phyloP scores from a whole-genome alignment of 2,888 invertebrate genomes.

The Diarsia dahlii region DNA sequence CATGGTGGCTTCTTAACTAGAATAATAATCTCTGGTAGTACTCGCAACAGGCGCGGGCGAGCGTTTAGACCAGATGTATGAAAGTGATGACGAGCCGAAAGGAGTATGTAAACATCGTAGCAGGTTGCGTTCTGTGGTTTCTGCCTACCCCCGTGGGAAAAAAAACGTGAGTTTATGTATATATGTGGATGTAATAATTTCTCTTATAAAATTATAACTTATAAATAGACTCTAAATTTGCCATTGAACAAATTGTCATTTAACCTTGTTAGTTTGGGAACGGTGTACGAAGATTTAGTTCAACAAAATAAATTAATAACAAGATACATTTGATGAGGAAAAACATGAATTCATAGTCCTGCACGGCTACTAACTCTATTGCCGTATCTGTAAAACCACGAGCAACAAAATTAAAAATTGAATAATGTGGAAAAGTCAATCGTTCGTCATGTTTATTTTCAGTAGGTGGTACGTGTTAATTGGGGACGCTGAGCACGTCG shows the following conservation, averaged over 20 bases:
- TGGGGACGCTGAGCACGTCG: slow-evolving; percentile 83
- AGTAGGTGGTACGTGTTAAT: slow-evolving; percentile 80
- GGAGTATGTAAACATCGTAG: no score
- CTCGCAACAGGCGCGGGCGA: no score
- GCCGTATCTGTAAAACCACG: not conserved
- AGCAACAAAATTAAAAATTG: slow-evolving; percentile 54
- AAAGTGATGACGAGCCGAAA: no score
- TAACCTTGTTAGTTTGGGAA: not conserved
- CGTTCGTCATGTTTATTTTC: slow-evolving; percentile 80
- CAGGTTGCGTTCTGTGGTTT: no score
- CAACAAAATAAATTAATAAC: not conserved
- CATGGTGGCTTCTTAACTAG: not conserved
- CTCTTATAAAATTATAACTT: not conserved
- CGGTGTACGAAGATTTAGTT: not conserved
- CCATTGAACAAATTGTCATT: not conserved
- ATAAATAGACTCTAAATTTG: not conserved
- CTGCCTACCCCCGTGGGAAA: no score
- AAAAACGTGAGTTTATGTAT: no score
- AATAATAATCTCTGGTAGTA: no score
- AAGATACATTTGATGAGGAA: not conserved
- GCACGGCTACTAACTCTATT: not conserved
- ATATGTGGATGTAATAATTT: no score
- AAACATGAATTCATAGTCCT: not conserved
- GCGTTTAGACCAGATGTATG: no score
- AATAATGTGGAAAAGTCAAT: slow-evolving; percentile 70